Evolutionary conservation across 2,888 invertebrate genomes (phyloP), one percentile per base, ranked within the genome.

Genomic region (Epinotia nisella): DNA sequence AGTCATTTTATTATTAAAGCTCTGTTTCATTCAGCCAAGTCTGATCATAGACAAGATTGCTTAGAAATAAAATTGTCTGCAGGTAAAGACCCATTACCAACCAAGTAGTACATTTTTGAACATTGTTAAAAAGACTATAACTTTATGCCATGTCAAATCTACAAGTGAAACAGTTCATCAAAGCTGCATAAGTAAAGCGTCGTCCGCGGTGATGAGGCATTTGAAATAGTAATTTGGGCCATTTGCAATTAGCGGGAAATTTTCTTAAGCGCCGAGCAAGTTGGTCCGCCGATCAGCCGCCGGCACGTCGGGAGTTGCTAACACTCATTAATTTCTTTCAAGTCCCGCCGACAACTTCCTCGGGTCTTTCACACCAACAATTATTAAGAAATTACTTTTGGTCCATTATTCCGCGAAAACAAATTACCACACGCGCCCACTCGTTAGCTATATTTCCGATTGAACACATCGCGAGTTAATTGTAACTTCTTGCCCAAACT

Each of bases 261-360:
- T 90, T 89, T 85, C 88, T 85, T 87, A 87, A 87, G 89, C 88
- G 86, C 84, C 84, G 81, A 78, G 81, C 78, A 88, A 90, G 84
- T 91, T 94, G 90, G 93, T 89, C 92, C 87, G 81, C 93, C 94
- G 94, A 93, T 93, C 88, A 87, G 85, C 85, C 80, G 83, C 85
- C 82, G 85, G 90, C 92, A 92, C 93, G 93, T 92, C 88, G 85
- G 83, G 84, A 92, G 89, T 92, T 92, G 84, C 88, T 89, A 93
- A 92, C 91, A 90, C 90, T 93, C 93, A 92, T 93, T 93, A 92
- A 92, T 92, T 91, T 92, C 91, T 92, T 90, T 90, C 90, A 90
- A 91, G 85, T 87, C 82, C 82, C 82, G 83, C 85, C 88, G 83
- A 86, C 87, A 90, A 90, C 87, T 91, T 90, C 83, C 81, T 84